Base-by-base conservation (phyloP, 2,113 vertebrate species). In the Micronisus gabar region DNA sequence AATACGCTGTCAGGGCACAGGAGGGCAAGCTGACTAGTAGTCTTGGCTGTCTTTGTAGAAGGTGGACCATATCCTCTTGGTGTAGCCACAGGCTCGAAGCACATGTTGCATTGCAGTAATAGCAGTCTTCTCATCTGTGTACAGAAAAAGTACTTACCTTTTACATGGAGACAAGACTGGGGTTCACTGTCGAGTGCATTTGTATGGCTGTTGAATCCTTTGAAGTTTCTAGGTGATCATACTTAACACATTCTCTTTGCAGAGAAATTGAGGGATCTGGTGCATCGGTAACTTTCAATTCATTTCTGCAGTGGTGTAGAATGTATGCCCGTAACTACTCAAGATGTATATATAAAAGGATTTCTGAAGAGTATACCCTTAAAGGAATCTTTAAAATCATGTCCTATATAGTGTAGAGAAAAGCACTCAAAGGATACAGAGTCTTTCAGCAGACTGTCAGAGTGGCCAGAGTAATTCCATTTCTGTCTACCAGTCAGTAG, bases 401-500 rank as follows among this genome's bases (percentile, higher is more conserved):
- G 14, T 36, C 40, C 32, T 36, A 6, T 58, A 34, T 66, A 75
- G 66, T 58, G 27, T 63, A 80, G 62, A 72, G 58, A 75, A 94
- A 92, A 66, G 32, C 70, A 55, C 27, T 76, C 61, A 58, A 14
- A 62, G 34, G 67, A 40, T 30, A 36, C 34, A 67, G 43, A 34
- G 29, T 89, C n/a, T 81, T 59, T 83, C 8, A 2, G 82, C 68
- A 86, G 68, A 76, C 59, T 88, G 47, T 81, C 41, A 86, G 47
- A 90, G 73, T 56, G 34, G 72, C 48, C 75, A 56, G 55, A 88
- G 36, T 79, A 93, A 89, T 81, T 86, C n/a, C 2, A 1, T 93
- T 93, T 61, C 86, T 83, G 26, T 79, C 61, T 81, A 65, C 52
- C 55, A 88, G 80, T 68, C 61, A 91, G 80, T 32, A 84, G 76